Base-by-base conservation (phyloP, 2,888 invertebrate genomes). In the Aromia moschata region DNA sequence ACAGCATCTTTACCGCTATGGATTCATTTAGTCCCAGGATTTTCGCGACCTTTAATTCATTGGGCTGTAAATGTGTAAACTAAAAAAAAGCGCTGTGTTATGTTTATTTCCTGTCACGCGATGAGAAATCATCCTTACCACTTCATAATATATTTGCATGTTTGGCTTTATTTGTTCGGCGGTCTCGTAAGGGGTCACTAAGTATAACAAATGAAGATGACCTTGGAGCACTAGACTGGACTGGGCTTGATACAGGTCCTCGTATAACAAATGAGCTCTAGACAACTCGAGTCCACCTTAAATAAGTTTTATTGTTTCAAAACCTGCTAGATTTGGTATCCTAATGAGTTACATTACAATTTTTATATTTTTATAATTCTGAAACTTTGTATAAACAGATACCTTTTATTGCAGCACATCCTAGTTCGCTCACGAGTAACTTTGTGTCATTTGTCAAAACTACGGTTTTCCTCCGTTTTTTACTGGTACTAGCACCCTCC, bases 341-440 rank as follows among this genome's bases (percentile, higher is more conserved):
- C n/a, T n/a, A n/a, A n/a, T n/a, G n/a, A n/a, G n/a, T n/a, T n/a
- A n/a, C n/a, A n/a, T n/a, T n/a, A n/a, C n/a, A n/a, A n/a, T n/a
- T n/a, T n/a, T n/a, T n/a, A n/a, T n/a, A n/a, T n/a, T n/a, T n/a
- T n/a, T n/a, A n/a, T n/a, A n/a, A n/a, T n/a, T n/a, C n/a, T n/a
- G n/a, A n/a, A n/a, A n/a, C n/a, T n/a, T n/a, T n/a, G n/a, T n/a
- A n/a, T n/a, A n/a, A n/a, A n/a, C n/a, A 40, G 5, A 18, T 55
- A 70, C 92, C 93, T 85, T 91, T 93, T 70, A 93, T 92, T 17
- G 94, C 91, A 1, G 96, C 94, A 64, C 81, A 84, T 9, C 96
- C 96, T 18, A 95, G 80, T 64, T 82, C 81, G 65, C 88, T 90
- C 30, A 91, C 83, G 40, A 83, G 67, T 49, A 78, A 54, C 67